phyloP scores from a whole-genome alignment of 2,888 invertebrate species.

The Corbicula japonica region DNA sequence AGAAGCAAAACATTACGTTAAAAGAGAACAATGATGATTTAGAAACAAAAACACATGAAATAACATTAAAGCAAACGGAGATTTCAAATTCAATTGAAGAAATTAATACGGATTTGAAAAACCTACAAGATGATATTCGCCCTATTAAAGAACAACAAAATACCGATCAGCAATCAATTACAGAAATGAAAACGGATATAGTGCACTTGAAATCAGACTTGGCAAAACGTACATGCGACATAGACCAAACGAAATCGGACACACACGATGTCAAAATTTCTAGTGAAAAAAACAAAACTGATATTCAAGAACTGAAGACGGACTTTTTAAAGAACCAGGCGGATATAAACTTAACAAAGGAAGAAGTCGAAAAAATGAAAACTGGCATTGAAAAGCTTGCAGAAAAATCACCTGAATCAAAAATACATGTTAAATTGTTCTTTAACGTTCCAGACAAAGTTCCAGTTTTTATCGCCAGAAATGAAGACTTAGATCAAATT shows the following conservation, averaged over 20 bases:
- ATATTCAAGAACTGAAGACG: not conserved
- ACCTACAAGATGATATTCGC: too few relatives aligned
- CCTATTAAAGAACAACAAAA: too few relatives aligned
- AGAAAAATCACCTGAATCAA: not conserved
- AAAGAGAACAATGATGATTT: not conserved
- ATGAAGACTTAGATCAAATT: slow-evolving; percentile 8
- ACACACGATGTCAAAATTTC: too few relatives aligned
- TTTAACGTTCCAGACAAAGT: slow-evolving; percentile 17
- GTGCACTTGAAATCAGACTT: too few relatives aligned
- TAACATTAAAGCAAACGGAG: not conserved
- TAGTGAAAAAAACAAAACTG: not conserved
- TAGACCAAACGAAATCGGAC: too few relatives aligned
- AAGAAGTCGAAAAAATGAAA: not conserved
- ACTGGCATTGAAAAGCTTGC: not conserved
- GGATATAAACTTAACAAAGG: not conserved
- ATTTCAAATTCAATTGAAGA: too few relatives aligned
- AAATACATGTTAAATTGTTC: not conserved
- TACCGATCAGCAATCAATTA: too few relatives aligned
- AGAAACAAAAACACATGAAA: not conserved
- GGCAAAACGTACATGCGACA: too few relatives aligned
- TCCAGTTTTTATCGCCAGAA: slow-evolving; percentile 1
- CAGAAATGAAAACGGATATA: too few relatives aligned
- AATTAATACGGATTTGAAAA: too few relatives aligned
- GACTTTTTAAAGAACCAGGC: not conserved
- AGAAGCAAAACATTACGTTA: not conserved